Conservation (phyloP, 64 coral and sea anemone genomes). For the Orbicella faveolata region DNA sequence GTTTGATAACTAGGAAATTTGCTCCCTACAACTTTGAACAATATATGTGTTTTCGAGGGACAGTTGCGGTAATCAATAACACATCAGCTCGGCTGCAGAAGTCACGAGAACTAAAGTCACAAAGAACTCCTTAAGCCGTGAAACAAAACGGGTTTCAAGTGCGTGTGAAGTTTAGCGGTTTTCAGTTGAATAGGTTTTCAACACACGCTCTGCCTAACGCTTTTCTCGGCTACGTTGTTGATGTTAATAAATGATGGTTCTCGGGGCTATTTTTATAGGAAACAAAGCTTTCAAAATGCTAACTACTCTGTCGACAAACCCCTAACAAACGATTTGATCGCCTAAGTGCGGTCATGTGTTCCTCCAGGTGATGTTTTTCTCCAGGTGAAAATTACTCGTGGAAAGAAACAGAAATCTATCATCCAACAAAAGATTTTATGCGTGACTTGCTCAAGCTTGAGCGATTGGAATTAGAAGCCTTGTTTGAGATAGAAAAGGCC, state of each 20-base stretch:
- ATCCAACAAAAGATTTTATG: conserved; percentile 4
- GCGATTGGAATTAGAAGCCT: background rate
- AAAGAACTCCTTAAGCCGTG: background rate
- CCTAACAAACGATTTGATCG: conserved; percentile 3
- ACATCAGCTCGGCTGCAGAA: conserved; percentile 13
- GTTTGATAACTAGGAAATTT: conserved; percentile 31
- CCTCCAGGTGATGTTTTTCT: background rate
- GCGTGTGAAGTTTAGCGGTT: conserved; percentile 6
- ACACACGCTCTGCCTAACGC: background rate
- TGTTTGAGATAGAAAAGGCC: background rate
- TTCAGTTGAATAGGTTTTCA: background rate
- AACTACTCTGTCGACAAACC: conserved; percentile 22
- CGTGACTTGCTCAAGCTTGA: background rate
- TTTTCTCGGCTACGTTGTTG: conserved; percentile 27
- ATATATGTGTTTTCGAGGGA: conserved; percentile 36
- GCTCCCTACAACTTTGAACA: conserved; percentile 49
- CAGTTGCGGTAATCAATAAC: conserved; percentile 36
- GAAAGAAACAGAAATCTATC: background rate
- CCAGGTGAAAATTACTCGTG: conserved; percentile 37
- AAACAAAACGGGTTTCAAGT: conserved; percentile 9
- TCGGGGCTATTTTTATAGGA: conserved; percentile 36
- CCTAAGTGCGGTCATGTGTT: background rate
- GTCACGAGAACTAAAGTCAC: conserved; percentile 21
- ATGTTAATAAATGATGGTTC: conserved; percentile 31
- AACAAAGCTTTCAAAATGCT: conserved; percentile 39